Evolutionary conservation across 2,797 vertebrate genomes (phyloP), one percentile per base, ranked within the genome.

Genomic region (Phyllotis vaccarum): DNA sequence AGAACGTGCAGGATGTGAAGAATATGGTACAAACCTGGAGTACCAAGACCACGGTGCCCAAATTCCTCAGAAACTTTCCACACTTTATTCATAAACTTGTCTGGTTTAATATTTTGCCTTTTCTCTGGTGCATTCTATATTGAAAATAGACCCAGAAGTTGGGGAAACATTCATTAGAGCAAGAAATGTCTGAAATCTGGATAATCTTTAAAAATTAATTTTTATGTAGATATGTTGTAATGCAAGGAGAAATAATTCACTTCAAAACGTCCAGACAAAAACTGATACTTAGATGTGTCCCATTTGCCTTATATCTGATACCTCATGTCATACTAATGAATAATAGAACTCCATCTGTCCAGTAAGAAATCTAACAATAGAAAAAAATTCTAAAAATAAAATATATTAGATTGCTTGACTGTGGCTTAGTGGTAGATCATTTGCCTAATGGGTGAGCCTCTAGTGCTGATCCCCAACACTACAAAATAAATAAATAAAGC

Each of bases 181-280:
- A 89, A 94, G 40, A 88, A 90, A 75, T 89, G 10, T 82, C 74
- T 95, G 74, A 92, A 86, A 78, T 80, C 58, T 49, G 72, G 13
- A 78, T 76, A 78, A 40, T 89, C 37, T 70, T 83, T 27, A 89
- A 89, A 88, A 40, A 21, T 43, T 78, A 49, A 49, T 75, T 90
- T 96, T 91, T 56, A 91, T 80, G 52, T 88, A 86, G 91, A 79
- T 78, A 79, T 37, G 6, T 22, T 89, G 91, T 94, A 62, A 96
- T 87, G 60, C 34, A 11, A 56, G 31, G n/a, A 86, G 70, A 88
- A 74, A 86, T 92, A 66, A 74, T 52, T 88, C 86, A 60, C 58
- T 93, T 79, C 74, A 68, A 68, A 78, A 66, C 46, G n/a, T 46
- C 2, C 29, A 82, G 85, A 5, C 43, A 31, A 90, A 78, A 90